Evolutionary conservation across 1,140 invertebrate genomes (phyloP), one percentile per base, ranked within the genome.

Genomic region (Drosophila ambigua): DNA sequence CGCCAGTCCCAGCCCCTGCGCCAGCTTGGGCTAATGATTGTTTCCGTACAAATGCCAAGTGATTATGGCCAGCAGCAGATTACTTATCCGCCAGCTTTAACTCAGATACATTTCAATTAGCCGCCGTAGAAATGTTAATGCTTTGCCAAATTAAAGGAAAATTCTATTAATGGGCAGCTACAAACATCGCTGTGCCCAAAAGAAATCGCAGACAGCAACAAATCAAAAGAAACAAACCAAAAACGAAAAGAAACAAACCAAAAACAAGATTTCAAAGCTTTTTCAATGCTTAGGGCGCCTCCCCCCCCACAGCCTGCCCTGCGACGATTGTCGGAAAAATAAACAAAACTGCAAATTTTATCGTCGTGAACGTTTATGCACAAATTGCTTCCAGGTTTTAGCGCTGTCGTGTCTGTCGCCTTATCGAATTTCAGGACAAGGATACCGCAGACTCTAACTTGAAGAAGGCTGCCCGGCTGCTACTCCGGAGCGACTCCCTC

Each of bases 291-390:
- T 71, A 35, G 52, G 65, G 50, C 44, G 26, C 16, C 16, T 41
- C 39, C 28, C 11, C n/a, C 11, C 24, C 4, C 23, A 50, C 31
- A 8, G 15, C 39, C 50, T 49, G 44, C 49, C 13, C 49, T 6
- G 15, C 65, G 65, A 72, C 77, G 79, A 87, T 83, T 87, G 83
- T 79, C 79, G 79, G 79, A 77, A 83, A 83, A 88, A 88, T 88
- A 88, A 88, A 88, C 83, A 88, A 82, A 88, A 88, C 83, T 88
- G 83, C 72, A 79, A 88, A 83, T 88, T 88, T 88, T 88, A 88
- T 88, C 83, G 83, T 79, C 54, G 68, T 79, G 72, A 88, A 88
- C 84, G 84, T 89, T 88, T 88, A 88, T 83, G 79, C 84, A 87
- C 83, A 89, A 88, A 88, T 88, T 89, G 83, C 84, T 88, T 88